Evolutionary conservation across 2,888 invertebrate species (phyloP).

Genomic region (Melanophora roralis): DNA sequence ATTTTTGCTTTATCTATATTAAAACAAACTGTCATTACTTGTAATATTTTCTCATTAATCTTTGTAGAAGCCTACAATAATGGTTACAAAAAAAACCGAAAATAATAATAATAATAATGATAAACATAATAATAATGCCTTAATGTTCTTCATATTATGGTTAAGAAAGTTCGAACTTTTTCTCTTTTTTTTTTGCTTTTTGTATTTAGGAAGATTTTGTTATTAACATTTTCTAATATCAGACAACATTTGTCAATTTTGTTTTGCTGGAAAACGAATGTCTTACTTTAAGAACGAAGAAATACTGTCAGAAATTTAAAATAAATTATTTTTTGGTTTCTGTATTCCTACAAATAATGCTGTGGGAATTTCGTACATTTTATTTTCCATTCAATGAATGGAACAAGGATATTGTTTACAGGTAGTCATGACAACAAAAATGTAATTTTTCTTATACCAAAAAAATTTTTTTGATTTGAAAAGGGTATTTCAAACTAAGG

Average conservation of each 20-base stretch:
- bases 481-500: too few relatives aligned
- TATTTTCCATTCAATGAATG: too few relatives aligned
- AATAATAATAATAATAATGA: neutral
- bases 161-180: neutral
- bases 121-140: neutral
- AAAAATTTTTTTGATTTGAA: too few relatives aligned
- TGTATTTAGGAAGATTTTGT: neutral
- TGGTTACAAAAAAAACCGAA: neutral
- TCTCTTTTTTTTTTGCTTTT: neutral
- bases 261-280: neutral
- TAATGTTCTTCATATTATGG: neutral
- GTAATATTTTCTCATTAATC: conserved; percentile 39
- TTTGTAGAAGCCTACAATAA: conserved; percentile 19
- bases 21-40: conserved; percentile 41
- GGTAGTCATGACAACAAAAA: too few relatives aligned
- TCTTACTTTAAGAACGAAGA: too few relatives aligned
- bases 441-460: too few relatives aligned
- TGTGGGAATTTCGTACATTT: too few relatives aligned
- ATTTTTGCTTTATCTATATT: conserved; percentile 1
- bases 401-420: too few relatives aligned
- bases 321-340: too few relatives aligned
- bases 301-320: too few relatives aligned
- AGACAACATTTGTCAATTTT: neutral
- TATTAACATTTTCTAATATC: neutral
- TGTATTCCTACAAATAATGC: too few relatives aligned